Percentiles rank a stretch among this genome's conserved stretches.
Evolutionary conservation across 2,888 invertebrate genomes (phyloP).

Genomic region (Coelinius sp.): DNA sequence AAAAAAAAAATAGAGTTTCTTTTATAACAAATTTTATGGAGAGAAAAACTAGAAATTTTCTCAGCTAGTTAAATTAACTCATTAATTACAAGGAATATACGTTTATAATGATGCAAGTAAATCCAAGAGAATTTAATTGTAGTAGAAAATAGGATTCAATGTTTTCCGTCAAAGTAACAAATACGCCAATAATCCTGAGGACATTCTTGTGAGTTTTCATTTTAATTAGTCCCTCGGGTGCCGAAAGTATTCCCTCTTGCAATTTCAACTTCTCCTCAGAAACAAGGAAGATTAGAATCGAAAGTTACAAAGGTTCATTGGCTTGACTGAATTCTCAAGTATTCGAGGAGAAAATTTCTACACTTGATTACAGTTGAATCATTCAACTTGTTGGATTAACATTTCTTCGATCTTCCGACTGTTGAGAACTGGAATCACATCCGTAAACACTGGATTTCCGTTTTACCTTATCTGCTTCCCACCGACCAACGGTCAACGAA

Average conservation of each 20-base stretch:
- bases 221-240: neutral
- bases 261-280: neutral
- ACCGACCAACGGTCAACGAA: constrained; percentile 31
- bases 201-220: constrained; percentile 1
- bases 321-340: constrained; percentile 9
- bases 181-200: neutral
- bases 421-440: constrained; percentile 41
- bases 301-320: constrained; percentile 16
- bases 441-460: constrained; percentile 41
- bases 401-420: constrained; percentile 18
- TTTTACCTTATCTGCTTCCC: constrained; percentile 35
- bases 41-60: neutral
- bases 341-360: constrained; percentile 12
- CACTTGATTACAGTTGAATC: neutral
- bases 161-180: neutral
- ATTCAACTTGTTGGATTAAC: constrained; percentile 13
- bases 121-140: neutral
- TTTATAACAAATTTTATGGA: neutral
- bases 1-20: neutral
- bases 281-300: constrained; percentile 10
- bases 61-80: neutral
- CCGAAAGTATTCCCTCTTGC: neutral
- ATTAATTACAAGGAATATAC: neutral
- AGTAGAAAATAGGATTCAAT: neutral
- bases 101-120: neutral